Evolutionary conservation across 1,140 invertebrate species (phyloP), one percentile per base, ranked within the genome.

Genomic region (Diorhabda carinulata): DNA sequence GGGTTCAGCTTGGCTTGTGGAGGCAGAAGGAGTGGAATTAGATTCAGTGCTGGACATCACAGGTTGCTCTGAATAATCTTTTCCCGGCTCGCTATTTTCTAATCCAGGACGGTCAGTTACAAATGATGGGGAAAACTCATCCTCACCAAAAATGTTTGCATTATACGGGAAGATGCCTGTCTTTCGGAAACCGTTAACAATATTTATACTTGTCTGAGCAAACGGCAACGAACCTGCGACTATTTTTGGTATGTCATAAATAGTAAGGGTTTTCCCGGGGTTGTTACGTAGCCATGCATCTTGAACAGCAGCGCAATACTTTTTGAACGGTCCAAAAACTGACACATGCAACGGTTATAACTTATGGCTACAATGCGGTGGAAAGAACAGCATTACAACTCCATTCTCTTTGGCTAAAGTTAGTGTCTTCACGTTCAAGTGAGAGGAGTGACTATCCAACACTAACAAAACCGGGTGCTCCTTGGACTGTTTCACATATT

Each of bases 251-350:
- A 85, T 80, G 69, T 85, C 81, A 73, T 83, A 84, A 43, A 84
- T 82, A 7, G 78, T 78, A 72, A 86, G 81, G 10, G 80, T 73
- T 74, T 81, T 83, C 25, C 81, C 81, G 43, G 81, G 79, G 64
- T 85, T 76, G 67, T 66, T 81, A 70, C 70, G 57, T 77, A 85
- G 76, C 82, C 83, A 86, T 44, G 59, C 76, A 73, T 82, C 79
- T 64, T 76, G 76, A 43, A 74, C 71, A 8, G 78, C 0, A 66
- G 75, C 75, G 56, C 79, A 72, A 71, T 76, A 70, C n/a, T 69
- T 77, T 71, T 83, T 84, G 40, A 60, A 60, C 3, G 59, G n/a
- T 5, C 68, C 69, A 67, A 79, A 81, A 52, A 82, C 70, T 58
- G 68, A 72, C 43, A 82, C 78, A 75, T 82, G 80, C 43, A 83